phyloP scores from a whole-genome alignment of 2,888 invertebrate species.

The Thymelicus acteon region DNA sequence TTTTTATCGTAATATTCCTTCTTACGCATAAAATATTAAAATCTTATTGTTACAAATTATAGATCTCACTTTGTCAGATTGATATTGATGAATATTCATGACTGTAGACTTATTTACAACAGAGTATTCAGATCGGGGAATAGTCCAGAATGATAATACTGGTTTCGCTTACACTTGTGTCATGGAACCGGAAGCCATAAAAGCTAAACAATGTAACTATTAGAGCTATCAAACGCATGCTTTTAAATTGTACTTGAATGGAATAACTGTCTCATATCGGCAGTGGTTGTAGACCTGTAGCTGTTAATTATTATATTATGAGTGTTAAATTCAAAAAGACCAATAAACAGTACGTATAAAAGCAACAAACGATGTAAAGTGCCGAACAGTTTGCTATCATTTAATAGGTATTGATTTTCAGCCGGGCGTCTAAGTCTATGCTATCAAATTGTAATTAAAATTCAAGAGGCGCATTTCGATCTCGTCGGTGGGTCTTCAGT shows the following conservation, averaged over 20 bases:
- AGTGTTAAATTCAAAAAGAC: too few relatives aligned
- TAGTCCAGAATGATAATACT: slow-evolving; percentile 22
- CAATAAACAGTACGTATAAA: background rate
- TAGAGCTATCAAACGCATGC: slow-evolving; percentile 40
- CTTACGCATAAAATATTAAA: background rate
- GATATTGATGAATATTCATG: slow-evolving; percentile 31
- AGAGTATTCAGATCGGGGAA: slow-evolving; percentile 17
- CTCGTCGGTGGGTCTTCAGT: slow-evolving; percentile 59
- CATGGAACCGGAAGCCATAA: slow-evolving; percentile 58
- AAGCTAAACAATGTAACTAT: slow-evolving; percentile 47
- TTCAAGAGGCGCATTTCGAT: slow-evolving; percentile 65
- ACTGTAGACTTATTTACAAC: slow-evolving; percentile 29
- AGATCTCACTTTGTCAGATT: slow-evolving; percentile 7
- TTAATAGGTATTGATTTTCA: slow-evolving; percentile 40
- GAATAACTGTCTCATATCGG: too few relatives aligned
- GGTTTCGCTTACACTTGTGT: slow-evolving; percentile 48
- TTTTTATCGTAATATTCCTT: background rate
- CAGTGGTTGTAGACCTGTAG: background rate
- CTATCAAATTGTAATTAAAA: slow-evolving; percentile 63
- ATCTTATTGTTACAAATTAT: background rate
- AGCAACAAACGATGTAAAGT: slow-evolving; percentile 9
- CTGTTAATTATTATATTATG: too few relatives aligned
- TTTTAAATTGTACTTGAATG: background rate
- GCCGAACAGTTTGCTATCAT: slow-evolving; percentile 35
- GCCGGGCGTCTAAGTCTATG: slow-evolving; percentile 36